Conservation (phyloP, 2,113 vertebrate species). For the Atrichornis clamosus region DNA sequence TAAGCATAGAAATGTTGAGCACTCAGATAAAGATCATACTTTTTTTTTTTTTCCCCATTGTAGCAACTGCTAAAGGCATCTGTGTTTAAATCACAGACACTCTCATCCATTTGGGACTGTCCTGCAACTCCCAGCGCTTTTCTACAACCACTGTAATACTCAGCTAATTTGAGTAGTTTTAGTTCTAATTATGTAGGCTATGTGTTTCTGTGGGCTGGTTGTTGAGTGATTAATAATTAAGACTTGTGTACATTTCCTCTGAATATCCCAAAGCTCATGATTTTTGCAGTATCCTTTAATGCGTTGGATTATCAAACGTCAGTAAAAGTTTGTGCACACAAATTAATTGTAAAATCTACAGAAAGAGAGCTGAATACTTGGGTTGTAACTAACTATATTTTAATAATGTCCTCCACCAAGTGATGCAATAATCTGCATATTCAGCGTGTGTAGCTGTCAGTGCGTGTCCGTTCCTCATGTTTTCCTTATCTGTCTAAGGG, state of each 20-base stretch:
- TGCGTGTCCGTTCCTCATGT: neutral
- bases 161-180: neutral
- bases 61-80: neutral
- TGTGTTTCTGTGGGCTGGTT: neutral
- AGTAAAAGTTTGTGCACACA: neutral
- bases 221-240: neutral
- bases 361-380: neutral
- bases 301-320: neutral
- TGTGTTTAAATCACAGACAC: neutral
- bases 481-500: neutral
- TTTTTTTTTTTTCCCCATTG: neutral
- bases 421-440: neutral
- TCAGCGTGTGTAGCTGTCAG: neutral
- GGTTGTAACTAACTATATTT: neutral
- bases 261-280: neutral
- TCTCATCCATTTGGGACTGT: neutral
- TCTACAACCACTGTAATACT: neutral
- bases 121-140: neutral
- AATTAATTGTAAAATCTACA: neutral
- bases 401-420: neutral
- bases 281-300: neutral
- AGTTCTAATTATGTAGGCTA: neutral
- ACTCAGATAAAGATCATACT: neutral
- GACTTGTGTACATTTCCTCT: neutral
- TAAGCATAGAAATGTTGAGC: neutral